Base-by-base conservation (phyloP, 92 coral and sea anemone genomes). In the Zoanthus gigantus region DNA sequence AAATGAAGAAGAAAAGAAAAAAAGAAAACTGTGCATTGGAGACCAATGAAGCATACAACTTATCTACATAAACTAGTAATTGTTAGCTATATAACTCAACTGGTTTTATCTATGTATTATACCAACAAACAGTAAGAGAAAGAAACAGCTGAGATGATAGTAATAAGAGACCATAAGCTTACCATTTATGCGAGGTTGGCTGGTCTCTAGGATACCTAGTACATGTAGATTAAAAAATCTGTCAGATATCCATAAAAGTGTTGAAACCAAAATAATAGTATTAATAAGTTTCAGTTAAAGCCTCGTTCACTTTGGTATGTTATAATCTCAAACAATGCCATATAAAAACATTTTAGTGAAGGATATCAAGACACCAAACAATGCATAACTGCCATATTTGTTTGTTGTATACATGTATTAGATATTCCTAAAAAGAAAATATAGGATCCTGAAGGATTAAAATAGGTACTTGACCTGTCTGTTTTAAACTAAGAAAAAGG, bases 181-280 rank as follows among this genome's bases (percentile, higher is more conserved):
- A 81, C 85, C 85, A 81, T 81, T 68, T 81, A 81, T 57, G 65
- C 74, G 85, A 66, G 85, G 85, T 71, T 81, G 75, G 85, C 85
- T 81, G 85, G 85, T 81, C 66, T 81, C 85, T 81, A 81, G 85
- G 85, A 81, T 81, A 81, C 85, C 85, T 81, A 66, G 85, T 81
- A 81, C 85, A 81, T 81, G 85, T 68, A 81, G 71, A 81, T 81
- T 50, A 81, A 81, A 81, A 67, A 81, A 65, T 47, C 74, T 66
- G 74, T 81, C 85, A 81, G 85, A 81, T 67, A 61, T 63, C 15
- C 56, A 45, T 11, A 31, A 46, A 81, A 28, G 45, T 15, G 23
- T 28, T 81, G 23, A 47, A 17, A n/a, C 28, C 29, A 63, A 17
- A 63, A 63, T n/a, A 18, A 63, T 17, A 72, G 17, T 61, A 34